phyloP scores from a whole-genome alignment of 2,797 vertebrate genomes.

The Ctenosaura bakeri region DNA sequence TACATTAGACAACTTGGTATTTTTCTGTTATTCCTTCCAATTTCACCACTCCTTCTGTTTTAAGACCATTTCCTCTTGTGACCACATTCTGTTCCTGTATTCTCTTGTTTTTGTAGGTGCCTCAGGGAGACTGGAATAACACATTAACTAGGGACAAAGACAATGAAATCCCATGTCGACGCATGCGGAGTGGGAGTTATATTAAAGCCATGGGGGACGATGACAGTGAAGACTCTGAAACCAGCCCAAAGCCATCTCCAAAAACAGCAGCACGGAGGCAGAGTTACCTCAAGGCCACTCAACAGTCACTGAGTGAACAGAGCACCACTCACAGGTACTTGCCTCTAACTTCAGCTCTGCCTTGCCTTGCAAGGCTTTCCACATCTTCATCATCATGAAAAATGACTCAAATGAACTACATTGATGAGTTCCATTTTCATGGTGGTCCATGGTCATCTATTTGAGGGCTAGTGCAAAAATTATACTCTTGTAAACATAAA shows the following conservation, averaged over 20 bases:
- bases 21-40: not conserved
- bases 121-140: slow-evolving; percentile 93
- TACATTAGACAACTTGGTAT: slow-evolving; percentile 4
- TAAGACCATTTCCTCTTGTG: not conserved
- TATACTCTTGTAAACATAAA: not conserved
- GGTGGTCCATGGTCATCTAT: not conserved
- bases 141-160: slow-evolving; percentile 88
- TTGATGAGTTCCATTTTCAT: not conserved
- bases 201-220: slow-evolving; percentile 99
- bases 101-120: slow-evolving; percentile 85
- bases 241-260: slow-evolving; percentile 96
- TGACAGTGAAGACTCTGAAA: slow-evolving; percentile 96
- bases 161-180: slow-evolving; percentile 95
- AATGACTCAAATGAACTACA: not conserved
- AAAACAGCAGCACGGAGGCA: slow-evolving; percentile 95
- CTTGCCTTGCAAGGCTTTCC: not conserved
- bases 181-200: slow-evolving; percentile 99
- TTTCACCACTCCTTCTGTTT: not conserved
- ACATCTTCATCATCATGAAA: not conserved
- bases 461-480: not conserved
- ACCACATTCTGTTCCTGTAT: not conserved
- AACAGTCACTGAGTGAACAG: slow-evolving; percentile 97
- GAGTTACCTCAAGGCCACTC: slow-evolving; percentile 99
- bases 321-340: slow-evolving; percentile 93
- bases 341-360: not conserved